Base-by-base conservation (phyloP, 2,797 vertebrate species). In the Dipus sagitta region DNA sequence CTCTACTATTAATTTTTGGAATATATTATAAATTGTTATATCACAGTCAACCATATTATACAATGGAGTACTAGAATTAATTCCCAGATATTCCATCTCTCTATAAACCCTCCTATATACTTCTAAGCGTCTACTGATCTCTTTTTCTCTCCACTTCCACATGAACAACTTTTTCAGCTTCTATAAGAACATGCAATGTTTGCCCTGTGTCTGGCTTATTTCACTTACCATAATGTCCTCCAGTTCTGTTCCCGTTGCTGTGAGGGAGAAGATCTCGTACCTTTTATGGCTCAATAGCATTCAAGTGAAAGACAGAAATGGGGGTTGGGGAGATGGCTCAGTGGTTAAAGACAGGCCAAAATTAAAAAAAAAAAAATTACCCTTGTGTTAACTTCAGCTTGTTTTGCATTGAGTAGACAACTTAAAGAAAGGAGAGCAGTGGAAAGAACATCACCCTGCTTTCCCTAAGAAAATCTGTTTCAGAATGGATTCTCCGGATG, bases 381-480 rank as follows among this genome's bases (percentile, higher is more conserved):
- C 12, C 2, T 21, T 80, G 0, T 74, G 78, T 64, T 91, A 96
- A 91, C 24, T 14, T 68, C 52, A 77, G n/a, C 21, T 86, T 74
- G 14, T 23, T 85, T 72, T 75, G 1, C 28, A 60, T 58, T 2
- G 15, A 20, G 15, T 28, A 80, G 21, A 54, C 2, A 75, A 76
- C 67, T 86, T 93, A 70, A n/a, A 80, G 88, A 71, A 21, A 28
- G 6, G 42, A 92, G 88, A 30, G 52, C 54, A 86, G 6, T 79
- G 23, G 9, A 78, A 54, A 89, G 30, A 93, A 94, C 67, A 82
- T 32, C 38, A 65, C 12, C 6, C 58, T 2, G 42, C 68, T 30
- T 82, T 60, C 20, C 2, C 65, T 78, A 14, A 76, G 5, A 65
- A 88, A 90, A 82, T 87, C 28, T n/a, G 76, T 91, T 86, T 58